Percentiles rank a stretch among this genome's conserved stretches.
These are phyloP conservation scores for Pachycephala philippinensis DNA, from an alignment of 2,113 vertebrate genomes.

Conservation along the genomic window DNA sequence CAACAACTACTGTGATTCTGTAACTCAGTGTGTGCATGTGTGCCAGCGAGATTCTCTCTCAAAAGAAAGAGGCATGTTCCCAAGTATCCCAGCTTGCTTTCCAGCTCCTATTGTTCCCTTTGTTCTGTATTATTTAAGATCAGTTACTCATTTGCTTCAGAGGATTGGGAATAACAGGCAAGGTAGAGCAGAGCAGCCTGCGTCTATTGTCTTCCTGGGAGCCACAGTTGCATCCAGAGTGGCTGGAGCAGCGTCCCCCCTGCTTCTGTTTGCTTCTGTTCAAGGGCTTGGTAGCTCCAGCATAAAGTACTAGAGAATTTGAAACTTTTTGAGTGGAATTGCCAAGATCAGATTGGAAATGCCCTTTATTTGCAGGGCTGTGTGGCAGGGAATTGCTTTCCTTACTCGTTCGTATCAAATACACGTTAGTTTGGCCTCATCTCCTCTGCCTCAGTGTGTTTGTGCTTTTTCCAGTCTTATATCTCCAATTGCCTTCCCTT, in stretches of 20 bases:
- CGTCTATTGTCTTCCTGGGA: background rate
- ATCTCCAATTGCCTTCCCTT: background rate
- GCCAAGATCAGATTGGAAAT: background rate
- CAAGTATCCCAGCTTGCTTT: background rate
- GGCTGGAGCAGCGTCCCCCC: background rate
- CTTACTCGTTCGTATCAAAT: background rate
- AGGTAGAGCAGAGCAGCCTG: background rate
- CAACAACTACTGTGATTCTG: background rate
- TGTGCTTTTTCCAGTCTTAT: background rate
- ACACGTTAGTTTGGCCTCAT: accelerated
- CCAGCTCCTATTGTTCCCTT: constrained; percentile 47
- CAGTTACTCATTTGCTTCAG: constrained; percentile 30
- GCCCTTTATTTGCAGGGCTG: background rate
- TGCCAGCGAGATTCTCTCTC: background rate
- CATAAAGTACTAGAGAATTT: background rate
- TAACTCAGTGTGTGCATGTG: background rate
- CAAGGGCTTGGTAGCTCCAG: background rate
- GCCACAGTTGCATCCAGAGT: background rate
- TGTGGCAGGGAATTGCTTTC: background rate
- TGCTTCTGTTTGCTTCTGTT: background rate
- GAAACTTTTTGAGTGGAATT: background rate
- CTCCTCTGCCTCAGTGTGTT: background rate
- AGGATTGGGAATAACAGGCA: background rate
- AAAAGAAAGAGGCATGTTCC: background rate
- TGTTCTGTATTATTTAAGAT: constrained; percentile 51